Evolutionary conservation across 2,888 invertebrate species (phyloP).

Genomic region (Phytoseiulus persimilis): DNA sequence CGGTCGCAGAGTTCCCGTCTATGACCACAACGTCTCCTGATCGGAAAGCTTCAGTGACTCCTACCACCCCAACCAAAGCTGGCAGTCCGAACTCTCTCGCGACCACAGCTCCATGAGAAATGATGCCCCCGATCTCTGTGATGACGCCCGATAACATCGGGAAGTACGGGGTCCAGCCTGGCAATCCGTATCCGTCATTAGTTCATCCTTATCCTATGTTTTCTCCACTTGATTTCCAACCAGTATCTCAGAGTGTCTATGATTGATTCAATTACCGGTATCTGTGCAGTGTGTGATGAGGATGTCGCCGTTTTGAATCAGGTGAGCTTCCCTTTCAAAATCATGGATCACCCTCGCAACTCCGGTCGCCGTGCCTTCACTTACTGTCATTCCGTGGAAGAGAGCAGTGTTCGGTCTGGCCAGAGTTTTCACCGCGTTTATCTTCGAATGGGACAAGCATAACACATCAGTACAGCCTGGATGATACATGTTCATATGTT

Average conservation of each 20-base stretch:
- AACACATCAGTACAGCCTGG: too few species aligned
- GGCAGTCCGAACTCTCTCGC: slow-evolving; percentile 73
- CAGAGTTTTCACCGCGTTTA: slow-evolving; percentile 48
- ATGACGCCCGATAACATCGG: slow-evolving; percentile 67
- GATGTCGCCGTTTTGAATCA: slow-evolving; percentile 57
- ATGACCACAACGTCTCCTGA: neutral
- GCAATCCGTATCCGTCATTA: neutral
- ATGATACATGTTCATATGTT: too few species aligned
- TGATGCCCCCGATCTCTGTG: slow-evolving; percentile 70
- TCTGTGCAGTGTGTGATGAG: slow-evolving; percentile 68
- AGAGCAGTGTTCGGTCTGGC: neutral
- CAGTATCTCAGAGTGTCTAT: too few species aligned
- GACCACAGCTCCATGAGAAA: slow-evolving; percentile 73
- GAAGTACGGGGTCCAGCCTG: slow-evolving; percentile 71
- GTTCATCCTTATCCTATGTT: neutral
- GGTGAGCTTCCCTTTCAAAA: slow-evolving; percentile 17
- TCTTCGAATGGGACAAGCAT: neutral
- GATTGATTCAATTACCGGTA: slow-evolving; percentile 54
- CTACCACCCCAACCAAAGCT: slow-evolving; percentile 65
- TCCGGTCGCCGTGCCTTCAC: slow-evolving; percentile 30
- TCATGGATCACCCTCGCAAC: slow-evolving; percentile 22
- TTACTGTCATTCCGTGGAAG: neutral
- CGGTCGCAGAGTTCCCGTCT: neutral
- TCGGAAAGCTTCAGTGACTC: slow-evolving; percentile 55
- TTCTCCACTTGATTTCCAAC: too few species aligned